A percentile compares a stretch with the other conserved stretches of the same genome.
phyloP scores from a whole-genome alignment of 2,888 invertebrate genomes.

The Volucella zonaria region DNA sequence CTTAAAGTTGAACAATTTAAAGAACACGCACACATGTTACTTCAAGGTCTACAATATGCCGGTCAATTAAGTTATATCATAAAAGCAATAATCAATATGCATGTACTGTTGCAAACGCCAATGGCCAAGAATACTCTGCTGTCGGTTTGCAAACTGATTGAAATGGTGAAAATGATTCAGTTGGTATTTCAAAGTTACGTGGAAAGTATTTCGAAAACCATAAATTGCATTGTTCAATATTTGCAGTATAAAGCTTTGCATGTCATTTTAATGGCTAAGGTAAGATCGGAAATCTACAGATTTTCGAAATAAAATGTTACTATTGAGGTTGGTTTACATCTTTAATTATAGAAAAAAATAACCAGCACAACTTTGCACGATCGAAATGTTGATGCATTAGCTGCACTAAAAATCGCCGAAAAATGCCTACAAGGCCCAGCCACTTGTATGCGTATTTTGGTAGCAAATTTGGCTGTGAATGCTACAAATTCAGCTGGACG shows the following conservation, averaged over 20 bases:
- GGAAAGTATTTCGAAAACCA: constrained; percentile 87
- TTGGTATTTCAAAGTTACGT: constrained; percentile 88
- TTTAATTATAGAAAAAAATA: constrained; percentile 83
- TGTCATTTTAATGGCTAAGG: constrained; percentile 87
- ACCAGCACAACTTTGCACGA: constrained; percentile 86
- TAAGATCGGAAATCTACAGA: constrained; percentile 76
- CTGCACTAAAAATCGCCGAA: constrained; percentile 89
- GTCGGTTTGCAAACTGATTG: constrained; percentile 90
- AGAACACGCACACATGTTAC: constrained; percentile 77
- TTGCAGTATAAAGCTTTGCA: constrained; percentile 89
- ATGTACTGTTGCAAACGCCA: constrained; percentile 88
- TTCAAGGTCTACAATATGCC: constrained; percentile 87
- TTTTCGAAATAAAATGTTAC: constrained; percentile 75
- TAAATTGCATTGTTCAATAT: constrained; percentile 91
- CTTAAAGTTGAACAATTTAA: constrained; percentile 85
- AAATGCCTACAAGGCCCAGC: constrained; percentile 86
- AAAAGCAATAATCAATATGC: constrained; percentile 86
- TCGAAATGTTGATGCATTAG: constrained; percentile 87
- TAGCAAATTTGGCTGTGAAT: constrained; percentile 87
- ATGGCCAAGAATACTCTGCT: constrained; percentile 90
- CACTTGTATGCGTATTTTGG: constrained; percentile 86
- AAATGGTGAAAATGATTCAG: constrained; percentile 90
- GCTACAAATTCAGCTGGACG: constrained; percentile 85
- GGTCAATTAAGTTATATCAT: constrained; percentile 86
- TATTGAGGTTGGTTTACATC: constrained; percentile 67